Base-by-base conservation (phyloP, 1,140 invertebrate species). In the Zaprionus africanus region DNA sequence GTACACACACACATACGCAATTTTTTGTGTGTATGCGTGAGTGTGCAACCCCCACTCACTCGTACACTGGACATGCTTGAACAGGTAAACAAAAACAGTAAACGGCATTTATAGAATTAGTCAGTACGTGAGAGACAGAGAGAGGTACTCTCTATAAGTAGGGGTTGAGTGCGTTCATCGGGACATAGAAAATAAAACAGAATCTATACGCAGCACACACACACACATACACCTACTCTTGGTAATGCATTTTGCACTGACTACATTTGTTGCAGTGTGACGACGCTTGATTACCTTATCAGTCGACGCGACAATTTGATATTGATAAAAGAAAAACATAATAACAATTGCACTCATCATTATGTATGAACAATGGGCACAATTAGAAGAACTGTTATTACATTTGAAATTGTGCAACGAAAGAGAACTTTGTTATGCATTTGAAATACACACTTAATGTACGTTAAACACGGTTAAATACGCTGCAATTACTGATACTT, bases 1-100 rank as follows among this genome's bases (percentile, higher is more conserved):
- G 62, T 59, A 63, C 46, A 51, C 43, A 64, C 19, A 69, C 41
- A 36, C 38, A 57, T 36, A 11, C 31, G 31, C 31, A 34, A 34
- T 34, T 34, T 34, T 9, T 34, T 34, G 11, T 15, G 60, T n/a
- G 53, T 7, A 24, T 34, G 22, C 31, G 49, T 56, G 41, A 22
- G 26, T 43, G 41, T 46, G 41, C 38, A 57, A 56, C 51, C 61
- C 67, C 61, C 59, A 56, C 51, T 54, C 66, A 46, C 59, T 71
- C 67, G 58, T 22, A 43, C 12, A 43, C 22, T 53, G 36, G 36
- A 13, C 31, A 38, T 24, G 46, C n/a, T 24, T 43, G 41, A 41
- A 41, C 69, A 76, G 74, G 74, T 76, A 76, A 76, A 76, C 74
- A 76, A 76, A 69, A 66, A 72, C 60, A 66, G 74, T 76, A 76